phyloP scores from a whole-genome alignment of 2,888 invertebrate species.

The Pollenia amentaria region DNA sequence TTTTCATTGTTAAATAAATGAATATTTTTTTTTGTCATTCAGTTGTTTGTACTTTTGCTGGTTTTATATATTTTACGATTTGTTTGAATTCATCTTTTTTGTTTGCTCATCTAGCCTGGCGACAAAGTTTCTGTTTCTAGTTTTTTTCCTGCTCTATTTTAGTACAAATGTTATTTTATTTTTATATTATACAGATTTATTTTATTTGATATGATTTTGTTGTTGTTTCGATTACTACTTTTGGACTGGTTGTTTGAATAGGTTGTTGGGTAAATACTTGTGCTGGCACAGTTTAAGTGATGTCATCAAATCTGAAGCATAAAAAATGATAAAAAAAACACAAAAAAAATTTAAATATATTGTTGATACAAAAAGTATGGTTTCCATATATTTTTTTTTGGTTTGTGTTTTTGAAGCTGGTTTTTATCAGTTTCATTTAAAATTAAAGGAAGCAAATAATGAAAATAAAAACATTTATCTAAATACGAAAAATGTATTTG shows the following conservation, averaged over 20 bases:
- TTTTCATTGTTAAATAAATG: conserved; percentile 60
- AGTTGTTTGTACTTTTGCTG: not conserved
- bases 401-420: no score
- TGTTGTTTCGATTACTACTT: not conserved
- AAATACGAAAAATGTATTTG: no score
- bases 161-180: conserved; percentile 26
- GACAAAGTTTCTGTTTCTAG: conserved; percentile 53
- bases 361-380: no score
- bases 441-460: no score
- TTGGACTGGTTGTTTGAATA: not conserved
- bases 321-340: conserved; percentile 10
- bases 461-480: no score
- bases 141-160: conserved; percentile 20
- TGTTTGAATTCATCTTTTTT: not conserved
- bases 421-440: no score
- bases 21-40: conserved; percentile 39
- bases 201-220: conserved; percentile 29
- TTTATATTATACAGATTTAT: conserved; percentile 18
- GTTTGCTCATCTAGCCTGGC: conserved; percentile 25
- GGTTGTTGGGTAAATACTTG: not conserved
- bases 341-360: not conserved
- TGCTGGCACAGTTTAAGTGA: conserved; percentile 28
- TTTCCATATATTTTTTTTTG: no score
- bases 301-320: conserved; percentile 34
- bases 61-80: conserved; percentile 14